Evolutionary conservation across 1,140 invertebrate genomes (phyloP), one percentile per base, ranked within the genome.

Genomic region (Lordiphosa collinella): DNA sequence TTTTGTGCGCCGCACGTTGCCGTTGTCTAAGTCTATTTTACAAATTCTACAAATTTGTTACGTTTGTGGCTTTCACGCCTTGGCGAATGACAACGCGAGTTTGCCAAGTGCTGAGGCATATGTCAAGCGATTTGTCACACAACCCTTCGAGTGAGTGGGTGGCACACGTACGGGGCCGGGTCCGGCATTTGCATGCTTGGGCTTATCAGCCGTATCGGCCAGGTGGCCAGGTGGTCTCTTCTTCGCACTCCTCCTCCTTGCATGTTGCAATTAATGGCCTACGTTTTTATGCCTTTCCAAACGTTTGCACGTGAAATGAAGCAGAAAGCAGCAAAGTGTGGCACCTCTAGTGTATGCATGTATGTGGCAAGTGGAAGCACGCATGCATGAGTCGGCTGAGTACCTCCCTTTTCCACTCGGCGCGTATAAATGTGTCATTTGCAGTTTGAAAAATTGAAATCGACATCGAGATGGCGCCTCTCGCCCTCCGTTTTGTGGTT

Each of bases 41-140:
- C 52, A 82, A 82, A 76, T 72, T 82, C 1, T 82, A 80, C 75
- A 58, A 80, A 82, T 82, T 82, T 76, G 76, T 82, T 82, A 76
- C 76, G 76, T 82, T 76, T 82, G 76, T 40, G 76, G 76, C 71
- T 71, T 80, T 76, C 61, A 82, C 76, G 76, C 76, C 71, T 82
- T 69, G 66, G 25, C 70, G 35, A 65, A 40, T 76, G 76, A 82
- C 71, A 75, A 31, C 57, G 63, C 36, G 38, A 41, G 56, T 25
- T 18, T 18, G 16, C 16, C 16, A 18, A 18, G 16, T 2, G 16
- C 6, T 25, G 22, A 25, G 22, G 22, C 18, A 18, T 18, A 18
- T 18, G 18, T 18, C 18, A 18, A 18, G 18, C 18, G 18, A 18
- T 18, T 18, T 18, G 50, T 66, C 51, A 60, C 58, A 63, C 52